Evolutionary conservation across 1,140 invertebrate species (phyloP), one percentile per base, ranked within the genome.

Genomic region (Nomia melanderi): DNA sequence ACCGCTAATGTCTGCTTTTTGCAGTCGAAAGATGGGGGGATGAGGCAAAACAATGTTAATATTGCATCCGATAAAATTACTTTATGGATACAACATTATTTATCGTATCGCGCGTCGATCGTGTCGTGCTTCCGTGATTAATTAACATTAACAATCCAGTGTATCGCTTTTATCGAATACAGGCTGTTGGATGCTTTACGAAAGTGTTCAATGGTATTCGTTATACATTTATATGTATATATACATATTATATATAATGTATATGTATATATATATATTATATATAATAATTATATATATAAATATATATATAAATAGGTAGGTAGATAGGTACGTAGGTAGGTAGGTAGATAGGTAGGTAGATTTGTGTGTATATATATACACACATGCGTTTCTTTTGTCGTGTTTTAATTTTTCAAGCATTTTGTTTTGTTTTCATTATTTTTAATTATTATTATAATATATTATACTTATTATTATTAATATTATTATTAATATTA

Each of bases 121-220:
- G 33, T 53, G 39, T 56, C 36, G 56, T 77, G 74, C 44, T 70
- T 77, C 66, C 56, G 39, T 62, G 33, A 77, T 62, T 77, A 54
- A 70, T 62, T 70, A 77, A 70, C 23, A 47, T 57, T 75, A 75
- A 75, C 64, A 75, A 57, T 44, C 63, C 53, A 75, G 50, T 59
- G 53, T 75, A 75, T 47, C 64, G 72, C 63, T 75, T 75, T 75
- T 65, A 74, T 66, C 8, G 47, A 66, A 66, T 31, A 29, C 12
- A 47, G 27, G 31, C 39, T 33, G 29, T 57, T n/a, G 27, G 17
- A 47, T 29, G 39, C 8, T 44, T n/a, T 25, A 47, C 9, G 33
- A 20, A 20, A 44, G 2, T 20, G n/a, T 33, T 56, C 62, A 2
- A 11, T 57, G 64, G n/a, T 56, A 57, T 75, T 66, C 29, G n/a